These are phyloP conservation scores for Sturnira hondurensis DNA, from an alignment of 2,113 vertebrate genomes.

Conservation along the genomic window DNA sequence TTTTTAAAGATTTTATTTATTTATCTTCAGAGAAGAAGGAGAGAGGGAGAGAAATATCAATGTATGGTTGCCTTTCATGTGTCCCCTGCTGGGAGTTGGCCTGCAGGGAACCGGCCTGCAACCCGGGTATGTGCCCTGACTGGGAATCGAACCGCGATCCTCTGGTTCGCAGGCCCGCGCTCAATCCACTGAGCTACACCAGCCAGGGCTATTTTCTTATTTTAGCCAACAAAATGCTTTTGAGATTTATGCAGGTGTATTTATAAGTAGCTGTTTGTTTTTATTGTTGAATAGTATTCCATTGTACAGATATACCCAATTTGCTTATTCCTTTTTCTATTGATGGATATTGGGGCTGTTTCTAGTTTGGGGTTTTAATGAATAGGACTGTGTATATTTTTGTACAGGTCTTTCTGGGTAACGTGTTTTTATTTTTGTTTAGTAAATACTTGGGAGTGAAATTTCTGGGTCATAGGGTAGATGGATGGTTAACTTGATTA, in stretches of 20 bases:
- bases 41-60: too few relatives aligned
- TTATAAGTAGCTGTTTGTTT: not conserved
- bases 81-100: too few relatives aligned
- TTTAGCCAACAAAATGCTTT: not conserved
- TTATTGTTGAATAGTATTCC: not conserved
- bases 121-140: too few relatives aligned
- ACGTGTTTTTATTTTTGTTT: constrained; percentile 5
- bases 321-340: not conserved
- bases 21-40: too few relatives aligned
- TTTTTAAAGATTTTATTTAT: too few relatives aligned
- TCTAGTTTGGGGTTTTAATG: not conserved
- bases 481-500: not conserved
- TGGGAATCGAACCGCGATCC: too few relatives aligned
- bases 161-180: too few relatives aligned
- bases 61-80: too few relatives aligned
- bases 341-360: not conserved
- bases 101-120: too few relatives aligned
- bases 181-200: too few relatives aligned
- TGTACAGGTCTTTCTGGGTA: not conserved
- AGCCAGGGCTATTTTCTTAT: not conserved
- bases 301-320: not conserved
- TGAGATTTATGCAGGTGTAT: not conserved
- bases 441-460: not conserved
- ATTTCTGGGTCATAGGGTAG: not conserved
- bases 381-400: not conserved